phyloP scores from a whole-genome alignment of 2,888 invertebrate species.

The Boloria euphrosyne region DNA sequence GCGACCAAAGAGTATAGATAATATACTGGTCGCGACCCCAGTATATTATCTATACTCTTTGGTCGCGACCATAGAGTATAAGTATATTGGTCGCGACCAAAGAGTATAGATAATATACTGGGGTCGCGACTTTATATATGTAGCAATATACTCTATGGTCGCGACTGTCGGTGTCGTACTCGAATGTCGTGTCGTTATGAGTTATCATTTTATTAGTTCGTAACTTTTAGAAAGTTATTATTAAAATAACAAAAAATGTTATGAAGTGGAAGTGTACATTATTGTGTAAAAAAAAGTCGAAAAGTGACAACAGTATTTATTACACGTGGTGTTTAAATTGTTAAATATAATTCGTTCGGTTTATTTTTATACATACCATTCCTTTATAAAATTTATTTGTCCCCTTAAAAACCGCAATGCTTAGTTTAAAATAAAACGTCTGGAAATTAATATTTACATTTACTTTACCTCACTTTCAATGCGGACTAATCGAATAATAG shows the following conservation, averaged over 20 bases:
- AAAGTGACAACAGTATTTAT: not conserved
- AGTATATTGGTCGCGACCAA: too few species aligned
- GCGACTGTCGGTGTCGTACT: constrained; percentile 15
- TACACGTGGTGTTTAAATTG: not conserved
- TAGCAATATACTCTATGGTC: too few species aligned
- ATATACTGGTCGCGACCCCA: too few species aligned
- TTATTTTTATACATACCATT: not conserved
- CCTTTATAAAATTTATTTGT: not conserved
- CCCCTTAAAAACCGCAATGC: not conserved
- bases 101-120: not conserved
- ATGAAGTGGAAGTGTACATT: constrained; percentile 7
- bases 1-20: too few species aligned
- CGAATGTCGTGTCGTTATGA: constrained; percentile 2
- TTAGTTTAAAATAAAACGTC: constrained; percentile 6
- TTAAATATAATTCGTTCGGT: not conserved
- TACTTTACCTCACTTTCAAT: not conserved
- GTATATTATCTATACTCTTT: too few species aligned
- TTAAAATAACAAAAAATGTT: constrained; percentile 7
- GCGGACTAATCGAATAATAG: constrained; percentile 30
- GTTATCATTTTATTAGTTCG: constrained; percentile 19
- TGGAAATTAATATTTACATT: not conserved
- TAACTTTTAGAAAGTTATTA: constrained; percentile 22
- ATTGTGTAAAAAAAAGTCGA: not conserved
- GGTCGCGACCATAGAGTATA: too few species aligned
- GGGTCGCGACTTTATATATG: too few species aligned